A percentile compares a stretch with the other conserved stretches of the same genome.
phyloP scores from a whole-genome alignment of 2,113 vertebrate genomes.

The Limnothrissa miodon region DNA sequence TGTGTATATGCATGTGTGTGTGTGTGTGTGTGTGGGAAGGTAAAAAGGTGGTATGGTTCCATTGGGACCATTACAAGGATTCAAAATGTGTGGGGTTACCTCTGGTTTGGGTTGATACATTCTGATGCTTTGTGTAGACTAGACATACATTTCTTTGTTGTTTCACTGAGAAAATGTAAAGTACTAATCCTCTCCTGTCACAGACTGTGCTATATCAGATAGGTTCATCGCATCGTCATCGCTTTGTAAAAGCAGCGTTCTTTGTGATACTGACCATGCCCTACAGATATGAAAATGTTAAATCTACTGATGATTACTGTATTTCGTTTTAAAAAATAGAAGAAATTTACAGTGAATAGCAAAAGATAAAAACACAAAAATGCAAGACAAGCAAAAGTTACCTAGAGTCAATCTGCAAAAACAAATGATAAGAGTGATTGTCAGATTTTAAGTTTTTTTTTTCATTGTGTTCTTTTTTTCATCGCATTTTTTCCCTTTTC shows the following conservation, averaged over 20 bases:
- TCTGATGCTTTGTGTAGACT: constrained; percentile 58
- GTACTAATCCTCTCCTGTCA: constrained; percentile 40
- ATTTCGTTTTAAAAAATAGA: background rate
- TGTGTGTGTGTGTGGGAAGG: constrained; percentile 51
- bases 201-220: constrained; percentile 34
- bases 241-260: constrained; percentile 6
- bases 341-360: background rate
- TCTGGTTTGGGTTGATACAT: constrained; percentile 68
- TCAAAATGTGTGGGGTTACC: constrained; percentile 53
- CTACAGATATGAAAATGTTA: constrained; percentile 50
- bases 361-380: constrained; percentile 11
- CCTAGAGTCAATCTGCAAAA: constrained; percentile 59
- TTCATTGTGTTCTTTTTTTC: constrained; percentile 43
- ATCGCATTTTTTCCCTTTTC: constrained; percentile 61
- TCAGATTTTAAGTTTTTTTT: constrained; percentile 85
- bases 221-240: background rate
- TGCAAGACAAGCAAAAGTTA: constrained; percentile 50
- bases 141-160: constrained; percentile 66
- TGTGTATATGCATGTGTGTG: constrained; percentile 48
- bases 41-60: constrained; percentile 26
- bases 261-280: constrained; percentile 7
- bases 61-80: constrained; percentile 48
- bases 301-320: constrained; percentile 46
- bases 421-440: constrained; percentile 86
- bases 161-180: constrained; percentile 67